A percentile compares a stretch with the other conserved stretches of the same genome.
Conservation (phyloP, 2,797 vertebrate species). For the Falco columbarius region DNA sequence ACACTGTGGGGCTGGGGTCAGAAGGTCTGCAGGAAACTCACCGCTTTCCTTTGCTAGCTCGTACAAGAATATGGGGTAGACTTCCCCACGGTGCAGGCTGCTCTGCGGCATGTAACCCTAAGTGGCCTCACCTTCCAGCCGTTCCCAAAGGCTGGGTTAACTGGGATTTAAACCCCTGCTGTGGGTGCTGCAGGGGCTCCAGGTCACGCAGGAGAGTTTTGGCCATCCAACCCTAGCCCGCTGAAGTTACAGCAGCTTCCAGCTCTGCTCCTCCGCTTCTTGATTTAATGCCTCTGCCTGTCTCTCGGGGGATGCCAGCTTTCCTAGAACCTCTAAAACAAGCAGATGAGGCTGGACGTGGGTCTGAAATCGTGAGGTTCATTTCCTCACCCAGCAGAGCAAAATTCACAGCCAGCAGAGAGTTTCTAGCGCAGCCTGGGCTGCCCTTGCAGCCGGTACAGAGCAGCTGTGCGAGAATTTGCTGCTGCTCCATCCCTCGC, state of each 20-base stretch:
- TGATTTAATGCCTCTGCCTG: background rate
- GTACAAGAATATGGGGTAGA: background rate
- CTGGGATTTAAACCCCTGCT: background rate
- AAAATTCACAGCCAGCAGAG: background rate
- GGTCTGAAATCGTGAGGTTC: background rate
- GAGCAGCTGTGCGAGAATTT: background rate
- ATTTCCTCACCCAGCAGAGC: background rate
- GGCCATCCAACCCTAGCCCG: background rate
- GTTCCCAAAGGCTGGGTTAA: background rate
- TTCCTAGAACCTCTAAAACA: background rate
- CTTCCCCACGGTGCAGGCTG: rapidly evolving
- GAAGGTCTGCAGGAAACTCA: background rate
- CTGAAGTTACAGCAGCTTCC: background rate
- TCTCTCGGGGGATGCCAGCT: rapidly evolving
- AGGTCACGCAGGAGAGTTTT: background rate
- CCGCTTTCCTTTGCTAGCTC: background rate
- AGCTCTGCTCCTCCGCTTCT: background rate
- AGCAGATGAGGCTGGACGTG: background rate
- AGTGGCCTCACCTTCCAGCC: background rate
- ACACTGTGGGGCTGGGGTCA: background rate
- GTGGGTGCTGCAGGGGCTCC: background rate
- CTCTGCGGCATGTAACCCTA: background rate
- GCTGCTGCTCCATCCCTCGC: background rate
- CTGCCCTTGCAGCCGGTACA: rapidly evolving
- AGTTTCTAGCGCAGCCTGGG: background rate